These are phyloP conservation scores for Diplosoma virens DNA, from an alignment of 23 tunicate genomes.

Conservation along the genomic window DNA sequence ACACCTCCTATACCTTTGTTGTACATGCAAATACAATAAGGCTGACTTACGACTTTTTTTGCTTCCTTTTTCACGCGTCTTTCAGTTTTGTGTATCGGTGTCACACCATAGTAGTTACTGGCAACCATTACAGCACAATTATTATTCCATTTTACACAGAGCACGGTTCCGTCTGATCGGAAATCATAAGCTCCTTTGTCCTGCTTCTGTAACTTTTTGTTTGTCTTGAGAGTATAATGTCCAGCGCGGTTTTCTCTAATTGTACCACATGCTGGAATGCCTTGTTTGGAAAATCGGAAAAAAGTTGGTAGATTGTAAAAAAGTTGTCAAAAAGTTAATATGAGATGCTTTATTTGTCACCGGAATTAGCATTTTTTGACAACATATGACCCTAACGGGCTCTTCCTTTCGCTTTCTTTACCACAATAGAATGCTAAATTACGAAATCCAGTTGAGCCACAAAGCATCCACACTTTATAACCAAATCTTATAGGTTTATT, in stretches of 20 bases:
- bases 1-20: constrained; percentile 8
- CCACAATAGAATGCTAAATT: not conserved
- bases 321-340: not conserved
- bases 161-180: constrained; percentile 2
- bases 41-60: not conserved
- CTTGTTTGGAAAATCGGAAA: not conserved
- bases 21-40: not conserved
- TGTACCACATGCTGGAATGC: constrained; percentile 4
- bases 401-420: not conserved
- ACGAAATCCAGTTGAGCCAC: too few species aligned
- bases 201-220: constrained; percentile 6
- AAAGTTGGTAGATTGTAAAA: constrained; percentile 1
- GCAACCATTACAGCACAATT: not conserved
- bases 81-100: not conserved
- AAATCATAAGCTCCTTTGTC: not conserved
- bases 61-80: constrained; percentile 5
- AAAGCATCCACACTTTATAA: too few species aligned
- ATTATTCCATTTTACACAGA: constrained; percentile 14
- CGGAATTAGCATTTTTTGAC: not conserved
- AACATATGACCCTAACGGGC: not conserved
- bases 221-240: not conserved
- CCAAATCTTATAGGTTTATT: too few species aligned
- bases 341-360: not conserved
- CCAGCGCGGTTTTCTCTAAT: constrained; percentile 4
- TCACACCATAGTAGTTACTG: not conserved